A percentile compares a stretch with the other conserved stretches of the same genome.
Evolutionary conservation across 2,797 vertebrate species (phyloP).

Genomic region (Bradypodion ventrale): DNA sequence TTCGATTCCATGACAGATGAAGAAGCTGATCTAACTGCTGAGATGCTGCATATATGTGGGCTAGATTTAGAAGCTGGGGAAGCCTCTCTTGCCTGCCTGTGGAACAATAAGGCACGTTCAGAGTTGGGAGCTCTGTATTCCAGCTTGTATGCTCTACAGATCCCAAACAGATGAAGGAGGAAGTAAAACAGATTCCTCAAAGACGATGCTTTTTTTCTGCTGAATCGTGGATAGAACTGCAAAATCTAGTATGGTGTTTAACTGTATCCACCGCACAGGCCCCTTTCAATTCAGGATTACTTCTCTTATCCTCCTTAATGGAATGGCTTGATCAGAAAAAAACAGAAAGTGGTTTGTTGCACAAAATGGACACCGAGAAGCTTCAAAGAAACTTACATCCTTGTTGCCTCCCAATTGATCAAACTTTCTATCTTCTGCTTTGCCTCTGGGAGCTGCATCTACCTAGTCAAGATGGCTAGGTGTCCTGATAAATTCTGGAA

Average conservation of each 20-base stretch:
- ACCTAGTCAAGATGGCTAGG: neutral
- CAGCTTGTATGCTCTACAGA: constrained; percentile 17
- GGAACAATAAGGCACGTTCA: constrained; percentile 2
- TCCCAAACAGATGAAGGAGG: constrained; percentile 8
- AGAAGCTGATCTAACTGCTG: neutral
- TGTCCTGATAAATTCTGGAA: neutral
- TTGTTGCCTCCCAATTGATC: neutral
- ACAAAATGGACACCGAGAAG: neutral
- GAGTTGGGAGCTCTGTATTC: constrained; percentile 23
- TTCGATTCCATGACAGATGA: neutral
- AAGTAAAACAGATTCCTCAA: neutral
- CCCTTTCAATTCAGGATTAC: neutral
- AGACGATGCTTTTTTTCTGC: neutral
- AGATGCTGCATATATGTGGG: constrained; percentile 10
- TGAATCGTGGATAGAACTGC: neutral
- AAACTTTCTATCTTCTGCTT: neutral
- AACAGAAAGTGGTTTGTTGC: neutral
- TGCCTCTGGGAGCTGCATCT: neutral
- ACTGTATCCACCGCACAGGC: neutral
- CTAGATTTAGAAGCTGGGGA: neutral
- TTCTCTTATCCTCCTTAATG: neutral
- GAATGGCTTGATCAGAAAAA: neutral
- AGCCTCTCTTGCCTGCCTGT: neutral
- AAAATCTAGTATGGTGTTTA: neutral
- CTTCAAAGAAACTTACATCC: neutral